phyloP scores from a whole-genome alignment of 2,888 invertebrate species.

The Octodonta nipae region DNA sequence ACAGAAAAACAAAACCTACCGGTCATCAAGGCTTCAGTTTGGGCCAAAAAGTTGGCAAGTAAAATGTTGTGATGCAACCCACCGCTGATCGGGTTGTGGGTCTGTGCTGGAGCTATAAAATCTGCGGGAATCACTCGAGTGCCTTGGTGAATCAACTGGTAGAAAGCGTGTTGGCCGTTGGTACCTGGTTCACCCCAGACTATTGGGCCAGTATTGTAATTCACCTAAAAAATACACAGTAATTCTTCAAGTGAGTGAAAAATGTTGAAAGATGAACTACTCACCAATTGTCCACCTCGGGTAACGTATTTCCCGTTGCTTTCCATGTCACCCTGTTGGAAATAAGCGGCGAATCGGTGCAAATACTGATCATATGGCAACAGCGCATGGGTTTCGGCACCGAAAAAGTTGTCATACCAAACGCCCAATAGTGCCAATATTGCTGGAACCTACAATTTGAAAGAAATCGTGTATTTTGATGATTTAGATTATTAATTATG shows the following conservation, averaged over 20 bases:
- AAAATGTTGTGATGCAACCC: slow-evolving; percentile 88
- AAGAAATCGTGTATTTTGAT: neutral
- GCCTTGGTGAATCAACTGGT: slow-evolving; percentile 94
- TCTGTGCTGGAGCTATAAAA: slow-evolving; percentile 85
- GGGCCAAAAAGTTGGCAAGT: slow-evolving; percentile 92
- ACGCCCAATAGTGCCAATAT: slow-evolving; percentile 82
- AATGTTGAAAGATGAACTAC: slow-evolving; percentile 19
- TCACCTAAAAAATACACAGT: slow-evolving; percentile 26
- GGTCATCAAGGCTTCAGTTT: slow-evolving; percentile 95
- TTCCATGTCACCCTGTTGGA: slow-evolving; percentile 99
- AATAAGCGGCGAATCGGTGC: slow-evolving; percentile 97
- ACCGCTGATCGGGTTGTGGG: slow-evolving; percentile 72
- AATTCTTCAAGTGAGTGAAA: neutral
- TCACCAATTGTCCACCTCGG: slow-evolving; percentile 46
- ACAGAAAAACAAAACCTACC: slow-evolving; percentile 26
- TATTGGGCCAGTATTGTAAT: slow-evolving; percentile 62
- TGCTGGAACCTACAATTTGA: slow-evolving; percentile 64
- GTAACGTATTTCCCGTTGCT: slow-evolving; percentile 94
- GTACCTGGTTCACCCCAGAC: slow-evolving; percentile 99
- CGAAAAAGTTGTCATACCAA: slow-evolving; percentile 92
- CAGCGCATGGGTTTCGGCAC: slow-evolving; percentile 88
- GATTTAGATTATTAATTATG: neutral
- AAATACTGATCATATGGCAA: slow-evolving; percentile 98
- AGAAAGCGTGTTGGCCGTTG: slow-evolving; percentile 99
- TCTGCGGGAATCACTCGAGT: slow-evolving; percentile 83